phyloP scores from a whole-genome alignment of 2,113 vertebrate species.

The Aldabrachelys gigantea region DNA sequence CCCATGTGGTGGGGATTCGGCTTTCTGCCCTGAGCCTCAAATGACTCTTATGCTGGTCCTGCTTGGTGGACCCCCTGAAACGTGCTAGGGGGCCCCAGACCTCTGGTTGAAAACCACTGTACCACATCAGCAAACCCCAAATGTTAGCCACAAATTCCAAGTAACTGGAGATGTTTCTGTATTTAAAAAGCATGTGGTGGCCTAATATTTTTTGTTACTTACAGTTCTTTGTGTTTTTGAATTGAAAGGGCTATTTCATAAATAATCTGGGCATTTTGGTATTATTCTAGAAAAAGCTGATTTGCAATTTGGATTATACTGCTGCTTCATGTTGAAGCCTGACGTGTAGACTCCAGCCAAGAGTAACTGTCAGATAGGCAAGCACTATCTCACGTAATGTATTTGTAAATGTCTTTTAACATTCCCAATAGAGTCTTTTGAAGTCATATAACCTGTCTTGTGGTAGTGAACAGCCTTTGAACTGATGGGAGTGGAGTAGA shows the following conservation, averaged over 20 bases:
- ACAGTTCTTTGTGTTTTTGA: not conserved
- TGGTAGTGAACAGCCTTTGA: accelerated
- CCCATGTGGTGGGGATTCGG: no score
- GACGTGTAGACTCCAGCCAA: not conserved
- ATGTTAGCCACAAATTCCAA: not conserved
- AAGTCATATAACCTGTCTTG: accelerated
- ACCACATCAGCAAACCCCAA: not conserved
- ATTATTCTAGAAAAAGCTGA: accelerated
- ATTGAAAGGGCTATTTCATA: not conserved
- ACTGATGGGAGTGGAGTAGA: accelerated
- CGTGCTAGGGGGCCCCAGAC: no score
- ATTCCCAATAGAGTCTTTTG: not conserved
- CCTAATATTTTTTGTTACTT: not conserved
- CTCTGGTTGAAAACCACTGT: no score
- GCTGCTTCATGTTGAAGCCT: not conserved
- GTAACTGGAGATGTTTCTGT: not conserved
- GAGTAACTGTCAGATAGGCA: not conserved
- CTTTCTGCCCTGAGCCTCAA: no score
- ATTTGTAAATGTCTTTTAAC: not conserved
- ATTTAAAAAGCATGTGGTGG: not conserved
- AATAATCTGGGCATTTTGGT: not conserved
- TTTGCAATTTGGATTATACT: not conserved
- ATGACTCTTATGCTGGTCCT: no score
- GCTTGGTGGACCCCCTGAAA: no score
- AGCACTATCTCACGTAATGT: accelerated